These are phyloP conservation scores for Chaetura pelagica DNA, from an alignment of 2,113 vertebrate species.

Conservation along the genomic window DNA sequence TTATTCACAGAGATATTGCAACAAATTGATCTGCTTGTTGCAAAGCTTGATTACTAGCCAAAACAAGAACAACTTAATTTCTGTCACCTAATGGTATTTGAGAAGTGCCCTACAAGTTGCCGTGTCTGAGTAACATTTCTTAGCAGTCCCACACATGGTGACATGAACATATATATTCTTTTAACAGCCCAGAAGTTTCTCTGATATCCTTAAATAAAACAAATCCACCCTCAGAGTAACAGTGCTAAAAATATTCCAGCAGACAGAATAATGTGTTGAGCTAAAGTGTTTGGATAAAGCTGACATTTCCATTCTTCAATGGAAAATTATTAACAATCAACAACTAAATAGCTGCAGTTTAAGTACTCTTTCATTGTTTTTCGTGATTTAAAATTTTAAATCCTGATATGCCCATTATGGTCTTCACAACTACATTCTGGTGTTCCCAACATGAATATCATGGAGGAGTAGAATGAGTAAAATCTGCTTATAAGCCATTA, in stretches of 20 bases:
- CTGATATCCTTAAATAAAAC: not conserved
- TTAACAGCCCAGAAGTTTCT: not conserved
- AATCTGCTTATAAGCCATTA: not conserved
- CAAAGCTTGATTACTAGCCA: not conserved
- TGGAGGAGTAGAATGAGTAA: not conserved
- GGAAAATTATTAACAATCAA: not conserved
- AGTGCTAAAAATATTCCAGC: not conserved
- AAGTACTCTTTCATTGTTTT: not conserved
- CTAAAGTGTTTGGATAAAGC: not conserved
- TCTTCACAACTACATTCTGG: not conserved
- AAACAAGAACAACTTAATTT: not conserved
- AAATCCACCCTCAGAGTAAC: not conserved
- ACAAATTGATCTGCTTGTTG: not conserved
- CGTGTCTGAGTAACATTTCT: not conserved
- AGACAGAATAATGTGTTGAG: not conserved
- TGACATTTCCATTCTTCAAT: not conserved
- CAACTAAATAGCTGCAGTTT: not conserved
- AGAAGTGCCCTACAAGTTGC: not conserved
- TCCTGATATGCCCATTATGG: not conserved
- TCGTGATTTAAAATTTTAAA: not conserved
- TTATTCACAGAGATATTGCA: not conserved
- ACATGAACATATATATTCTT: not conserved
- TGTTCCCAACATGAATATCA: not conserved
- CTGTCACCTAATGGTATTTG: not conserved
- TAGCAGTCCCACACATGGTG: not conserved